Percentiles rank a stretch among this genome's conserved stretches.
phyloP scores from a whole-genome alignment of 2,797 vertebrate species.

The Premnoplex brunnescens region DNA sequence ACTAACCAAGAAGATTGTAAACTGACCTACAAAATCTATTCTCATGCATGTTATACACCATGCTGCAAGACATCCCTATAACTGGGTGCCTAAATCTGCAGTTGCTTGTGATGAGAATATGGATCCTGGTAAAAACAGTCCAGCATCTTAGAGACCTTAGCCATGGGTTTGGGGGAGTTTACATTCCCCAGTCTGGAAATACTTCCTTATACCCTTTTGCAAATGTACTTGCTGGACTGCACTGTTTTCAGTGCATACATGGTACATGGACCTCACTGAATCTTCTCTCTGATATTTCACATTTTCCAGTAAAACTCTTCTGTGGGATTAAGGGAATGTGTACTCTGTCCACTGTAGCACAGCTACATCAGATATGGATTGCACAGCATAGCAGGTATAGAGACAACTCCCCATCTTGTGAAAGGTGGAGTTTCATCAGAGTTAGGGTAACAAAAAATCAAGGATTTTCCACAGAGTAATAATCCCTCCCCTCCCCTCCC shows the following conservation, averaged over 20 bases:
- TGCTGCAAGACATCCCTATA: not conserved
- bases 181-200: not conserved
- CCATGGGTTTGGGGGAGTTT: not conserved
- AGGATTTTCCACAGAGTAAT: not conserved
- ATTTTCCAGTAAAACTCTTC: not conserved
- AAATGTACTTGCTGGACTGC: not conserved
- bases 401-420: too few relatives aligned
- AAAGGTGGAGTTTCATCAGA: not conserved
- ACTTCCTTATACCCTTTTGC: not conserved
- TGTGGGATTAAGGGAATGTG: rapidly evolving
- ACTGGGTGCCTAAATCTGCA: not conserved
- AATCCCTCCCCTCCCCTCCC: too few relatives aligned
- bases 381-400: not conserved
- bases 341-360: too few relatives aligned
- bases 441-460: not conserved
- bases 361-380: not conserved
- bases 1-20: not conserved
- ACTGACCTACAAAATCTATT: not conserved
- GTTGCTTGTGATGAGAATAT: not conserved
- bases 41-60: not conserved
- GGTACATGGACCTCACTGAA: not conserved
- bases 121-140: not conserved
- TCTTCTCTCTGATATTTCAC: not conserved
- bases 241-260: not conserved
- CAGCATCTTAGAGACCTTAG: not conserved